Conservation (phyloP, 2,888 invertebrate species). For the Lepetodrilus schrolli region DNA sequence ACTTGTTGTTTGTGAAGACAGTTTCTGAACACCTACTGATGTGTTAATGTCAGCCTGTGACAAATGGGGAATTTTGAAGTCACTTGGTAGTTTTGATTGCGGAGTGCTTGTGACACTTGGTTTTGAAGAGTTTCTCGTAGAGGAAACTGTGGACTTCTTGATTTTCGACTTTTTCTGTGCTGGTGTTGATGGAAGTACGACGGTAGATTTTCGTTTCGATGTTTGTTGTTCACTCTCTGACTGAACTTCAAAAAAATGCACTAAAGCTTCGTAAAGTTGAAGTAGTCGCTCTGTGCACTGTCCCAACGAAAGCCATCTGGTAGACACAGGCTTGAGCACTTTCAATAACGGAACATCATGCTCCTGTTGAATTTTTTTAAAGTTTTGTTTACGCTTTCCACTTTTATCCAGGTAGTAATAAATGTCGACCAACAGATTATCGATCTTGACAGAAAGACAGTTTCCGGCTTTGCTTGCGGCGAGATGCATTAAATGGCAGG, state of each 20-base stretch:
- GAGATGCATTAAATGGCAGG: constrained; percentile 37
- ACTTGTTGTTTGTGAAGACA: too few relatives aligned
- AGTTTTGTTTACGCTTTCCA: neutral
- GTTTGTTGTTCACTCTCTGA: neutral
- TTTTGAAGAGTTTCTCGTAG: too few relatives aligned
- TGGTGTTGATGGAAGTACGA: too few relatives aligned
- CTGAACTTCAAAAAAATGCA: constrained; percentile 13
- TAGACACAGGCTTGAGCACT: constrained; percentile 27
- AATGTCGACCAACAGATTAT: constrained; percentile 30
- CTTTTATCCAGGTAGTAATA: constrained; percentile 32
- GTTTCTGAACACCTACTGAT: too few relatives aligned
- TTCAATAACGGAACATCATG: constrained; percentile 1
- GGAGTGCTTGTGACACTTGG: too few relatives aligned
- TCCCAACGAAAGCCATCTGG: constrained; percentile 28
- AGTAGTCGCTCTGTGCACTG: neutral
- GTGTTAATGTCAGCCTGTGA: too few relatives aligned
- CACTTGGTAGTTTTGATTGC: too few relatives aligned
- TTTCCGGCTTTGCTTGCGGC: constrained; percentile 36
- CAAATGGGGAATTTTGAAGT: too few relatives aligned
- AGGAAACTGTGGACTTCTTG: too few relatives aligned
- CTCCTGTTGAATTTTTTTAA: constrained; percentile 9
- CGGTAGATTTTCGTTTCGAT: too few relatives aligned
- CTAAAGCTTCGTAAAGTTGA: constrained; percentile 1
- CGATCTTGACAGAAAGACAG: constrained; percentile 15
- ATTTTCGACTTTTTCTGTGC: too few relatives aligned